phyloP scores from a whole-genome alignment of 1,140 invertebrate species.

The Theocolax elegans region DNA sequence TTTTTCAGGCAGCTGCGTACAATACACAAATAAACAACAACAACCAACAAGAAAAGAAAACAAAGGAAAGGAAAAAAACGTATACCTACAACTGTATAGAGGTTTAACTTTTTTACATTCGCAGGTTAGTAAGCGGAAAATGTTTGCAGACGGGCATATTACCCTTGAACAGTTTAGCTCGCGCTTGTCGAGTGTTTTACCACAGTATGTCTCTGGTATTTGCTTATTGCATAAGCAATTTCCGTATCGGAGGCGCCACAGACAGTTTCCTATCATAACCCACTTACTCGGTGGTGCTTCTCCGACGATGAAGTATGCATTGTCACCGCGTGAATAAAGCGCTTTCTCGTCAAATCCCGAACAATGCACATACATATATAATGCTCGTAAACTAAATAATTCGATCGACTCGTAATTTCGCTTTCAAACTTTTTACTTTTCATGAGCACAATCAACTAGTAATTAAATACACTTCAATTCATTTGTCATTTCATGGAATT shows the following conservation, averaged over 20 bases:
- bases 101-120: too few relatives aligned
- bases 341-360: not conserved
- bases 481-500: too few relatives aligned
- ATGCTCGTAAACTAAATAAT: not conserved
- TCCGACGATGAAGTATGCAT: conserved; percentile 48
- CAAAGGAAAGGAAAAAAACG: too few relatives aligned
- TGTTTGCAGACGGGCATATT: conserved; percentile 15
- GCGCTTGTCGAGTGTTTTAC: conserved; percentile 47
- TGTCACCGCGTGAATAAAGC: conserved; percentile 15
- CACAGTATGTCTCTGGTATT: conserved; percentile 58
- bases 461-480: not conserved
- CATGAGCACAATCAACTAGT: too few relatives aligned
- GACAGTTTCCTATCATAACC: conserved; percentile 63
- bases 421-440: conserved; percentile 8
- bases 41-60: too few relatives aligned
- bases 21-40: too few relatives aligned
- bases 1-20: too few relatives aligned
- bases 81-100: too few relatives aligned
- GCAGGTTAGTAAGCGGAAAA: not conserved
- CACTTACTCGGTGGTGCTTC: conserved; percentile 50
- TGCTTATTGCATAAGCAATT: conserved; percentile 66
- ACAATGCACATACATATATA: not conserved
- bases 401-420: conserved; percentile 1
- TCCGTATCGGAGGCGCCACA: conserved; percentile 58
- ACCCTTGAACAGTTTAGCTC: conserved; percentile 13